Evolutionary conservation across 2,888 invertebrate genomes (phyloP), one percentile per base, ranked within the genome.

Genomic region (Colostygia pectinataria): DNA sequence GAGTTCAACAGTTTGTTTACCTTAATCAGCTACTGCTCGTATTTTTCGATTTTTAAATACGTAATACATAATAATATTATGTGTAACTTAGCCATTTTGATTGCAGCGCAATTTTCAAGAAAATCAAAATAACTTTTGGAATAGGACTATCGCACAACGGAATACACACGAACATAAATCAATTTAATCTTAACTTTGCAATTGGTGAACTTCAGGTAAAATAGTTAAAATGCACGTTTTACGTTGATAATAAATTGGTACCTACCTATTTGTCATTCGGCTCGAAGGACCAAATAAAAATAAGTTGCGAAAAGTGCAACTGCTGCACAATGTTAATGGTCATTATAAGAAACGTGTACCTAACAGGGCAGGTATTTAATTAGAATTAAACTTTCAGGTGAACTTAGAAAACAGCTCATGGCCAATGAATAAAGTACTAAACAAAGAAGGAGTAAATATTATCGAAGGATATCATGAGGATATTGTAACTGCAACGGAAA

Each of bases 341-440:
- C n/a, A n/a, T n/a, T n/a, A n/a, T n/a, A n/a, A n/a, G n/a, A n/a
- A n/a, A n/a, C n/a, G n/a, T n/a, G n/a, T n/a, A n/a, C n/a, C n/a
- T n/a, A n/a, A 18, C 4, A 3, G 2, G 2, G 2, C 18, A 3
- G 18, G 18, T 18, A 3, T 2, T 18, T 18, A 18, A 18, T n/a
- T 38, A 38, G 7, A 23, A 23, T 6, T 25, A 4, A 5, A 34
- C 39, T 65, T 61, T 23, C 51, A 78, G 78, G 67, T 69, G 13
- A 54, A 71, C 37, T 65, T 79, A 53, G 67, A 67, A 39, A 63
- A 66, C 44, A 74, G 73, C 40, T 72, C 77, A 0, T 75, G 71
- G 68, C 71, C 74, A 4, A 61, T 80, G 10, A 72, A 72, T 36
- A 56, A 64, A 24, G 53, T 78, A 9, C 42, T 80, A 18, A 79